phyloP scores from a whole-genome alignment of 2,797 vertebrate genomes.

The Triplophysa bombifrons region DNA sequence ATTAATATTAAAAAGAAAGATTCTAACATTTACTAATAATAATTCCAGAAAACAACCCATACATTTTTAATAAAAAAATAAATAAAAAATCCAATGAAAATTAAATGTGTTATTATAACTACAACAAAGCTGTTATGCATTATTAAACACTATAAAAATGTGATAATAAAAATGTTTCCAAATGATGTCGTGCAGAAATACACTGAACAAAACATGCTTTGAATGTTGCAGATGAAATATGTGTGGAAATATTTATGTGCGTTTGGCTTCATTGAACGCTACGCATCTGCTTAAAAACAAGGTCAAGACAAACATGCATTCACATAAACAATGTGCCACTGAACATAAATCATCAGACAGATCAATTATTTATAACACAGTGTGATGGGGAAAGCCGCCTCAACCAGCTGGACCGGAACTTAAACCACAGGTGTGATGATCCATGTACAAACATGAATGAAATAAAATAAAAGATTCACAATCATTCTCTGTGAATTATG shows the following conservation, averaged over 20 bases:
- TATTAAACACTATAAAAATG: not conserved
- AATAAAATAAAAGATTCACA: not conserved
- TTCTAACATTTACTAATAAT: too few species aligned
- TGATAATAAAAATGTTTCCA: not conserved
- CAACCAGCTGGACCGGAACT: not conserved
- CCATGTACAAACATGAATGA: not conserved
- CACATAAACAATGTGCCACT: constrained; percentile 23
- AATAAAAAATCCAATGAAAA: too few species aligned
- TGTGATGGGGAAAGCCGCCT: not conserved
- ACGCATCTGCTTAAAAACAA: constrained; percentile 38
- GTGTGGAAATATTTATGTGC: not conserved
- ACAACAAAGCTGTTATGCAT: not conserved
- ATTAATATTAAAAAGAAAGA: too few species aligned
- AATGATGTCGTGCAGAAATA: not conserved
- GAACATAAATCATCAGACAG: constrained; percentile 34
- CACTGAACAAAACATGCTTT: not conserved
- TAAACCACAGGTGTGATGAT: too few species aligned
- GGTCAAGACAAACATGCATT: constrained; percentile 9
- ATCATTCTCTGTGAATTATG: not conserved
- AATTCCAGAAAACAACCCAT: too few species aligned
- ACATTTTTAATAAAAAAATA: too few species aligned
- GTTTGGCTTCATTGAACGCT: constrained; percentile 7
- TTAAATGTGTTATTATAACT: too few species aligned
- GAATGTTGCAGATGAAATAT: not conserved
- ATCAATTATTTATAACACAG: constrained; percentile 33